Evolutionary conservation across 2,888 invertebrate genomes (phyloP).

Genomic region (Bursaphelenchus okinawaensis): DNA sequence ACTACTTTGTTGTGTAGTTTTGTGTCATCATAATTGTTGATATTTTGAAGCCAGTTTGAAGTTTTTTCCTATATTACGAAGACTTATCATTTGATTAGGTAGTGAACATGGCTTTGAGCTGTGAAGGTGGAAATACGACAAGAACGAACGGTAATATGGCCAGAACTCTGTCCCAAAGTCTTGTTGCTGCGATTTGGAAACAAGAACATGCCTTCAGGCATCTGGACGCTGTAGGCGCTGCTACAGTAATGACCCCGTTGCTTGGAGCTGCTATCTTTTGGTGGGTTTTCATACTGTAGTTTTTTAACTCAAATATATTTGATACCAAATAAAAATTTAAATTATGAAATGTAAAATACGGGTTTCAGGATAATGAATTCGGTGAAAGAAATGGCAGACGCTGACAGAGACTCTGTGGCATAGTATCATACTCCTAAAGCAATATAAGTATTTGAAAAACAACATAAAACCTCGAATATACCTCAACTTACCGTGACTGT

Average conservation of each 20-base stretch:
- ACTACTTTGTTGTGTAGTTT: background rate
- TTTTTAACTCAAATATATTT: too few species aligned
- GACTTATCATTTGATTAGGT: too few species aligned
- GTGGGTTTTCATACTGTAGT: too few species aligned
- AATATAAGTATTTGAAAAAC: too few species aligned
- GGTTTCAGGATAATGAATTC: background rate
- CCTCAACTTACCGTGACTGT: too few species aligned
- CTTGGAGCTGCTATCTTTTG: background rate
- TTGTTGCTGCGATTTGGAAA: background rate
- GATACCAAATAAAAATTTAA: too few species aligned
- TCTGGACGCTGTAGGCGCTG: background rate
- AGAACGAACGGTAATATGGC: background rate
- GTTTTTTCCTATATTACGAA: too few species aligned
- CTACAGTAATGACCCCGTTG: background rate
- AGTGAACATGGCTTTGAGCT: background rate
- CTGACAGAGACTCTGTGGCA: background rate
- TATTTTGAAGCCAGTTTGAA: too few species aligned
- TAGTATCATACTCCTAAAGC: too few species aligned
- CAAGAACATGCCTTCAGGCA: background rate
- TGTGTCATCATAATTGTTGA: too few species aligned
- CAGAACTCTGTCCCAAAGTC: background rate
- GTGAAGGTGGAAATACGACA: conserved; percentile 1
- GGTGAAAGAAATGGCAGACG: background rate
- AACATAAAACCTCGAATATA: too few species aligned
- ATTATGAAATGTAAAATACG: too few species aligned